phyloP scores from a whole-genome alignment of 2,888 invertebrate genomes.

The Aspidiotus rigidus region DNA sequence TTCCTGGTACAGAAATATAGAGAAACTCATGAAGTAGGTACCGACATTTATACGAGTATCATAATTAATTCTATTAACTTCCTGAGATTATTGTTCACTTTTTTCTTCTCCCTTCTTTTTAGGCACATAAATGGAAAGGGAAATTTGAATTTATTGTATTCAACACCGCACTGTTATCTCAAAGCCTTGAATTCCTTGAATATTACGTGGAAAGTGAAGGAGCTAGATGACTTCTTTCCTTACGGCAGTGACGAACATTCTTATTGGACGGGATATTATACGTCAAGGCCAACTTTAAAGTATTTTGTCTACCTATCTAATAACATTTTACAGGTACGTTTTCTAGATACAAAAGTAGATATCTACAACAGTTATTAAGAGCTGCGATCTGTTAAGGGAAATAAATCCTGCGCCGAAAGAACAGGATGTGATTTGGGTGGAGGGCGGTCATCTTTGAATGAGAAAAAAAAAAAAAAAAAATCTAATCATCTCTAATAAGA shows the following conservation, averaged over 20 bases:
- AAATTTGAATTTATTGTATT: slow-evolving; percentile 55
- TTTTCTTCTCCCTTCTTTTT: slow-evolving; percentile 36
- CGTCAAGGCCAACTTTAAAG: slow-evolving; percentile 52
- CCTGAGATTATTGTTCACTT: no score
- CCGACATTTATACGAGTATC: no score
- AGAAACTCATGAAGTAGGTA: slow-evolving; percentile 46
- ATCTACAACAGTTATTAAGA: no score
- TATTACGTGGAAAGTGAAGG: slow-evolving; percentile 44
- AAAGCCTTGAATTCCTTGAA: slow-evolving; percentile 48
- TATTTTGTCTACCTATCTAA: slow-evolving; percentile 48
- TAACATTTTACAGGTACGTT: slow-evolving; percentile 48
- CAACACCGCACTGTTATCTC: slow-evolving; percentile 54
- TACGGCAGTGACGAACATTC: slow-evolving; percentile 55
- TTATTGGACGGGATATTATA: slow-evolving; percentile 66
- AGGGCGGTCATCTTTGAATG: no score
- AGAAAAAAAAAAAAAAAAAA: no score
- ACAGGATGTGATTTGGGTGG: no score
- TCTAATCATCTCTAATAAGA: no score
- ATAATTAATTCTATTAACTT: no score
- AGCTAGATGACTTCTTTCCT: slow-evolving; percentile 56
- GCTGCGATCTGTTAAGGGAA: no score
- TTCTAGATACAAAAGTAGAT: no score
- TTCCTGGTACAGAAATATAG: slow-evolving; percentile 53
- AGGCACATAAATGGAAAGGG: slow-evolving; percentile 40
- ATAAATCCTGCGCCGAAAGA: no score